Conservation (phyloP, 1,140 invertebrate species). For the Chionoecetes opilio region DNA sequence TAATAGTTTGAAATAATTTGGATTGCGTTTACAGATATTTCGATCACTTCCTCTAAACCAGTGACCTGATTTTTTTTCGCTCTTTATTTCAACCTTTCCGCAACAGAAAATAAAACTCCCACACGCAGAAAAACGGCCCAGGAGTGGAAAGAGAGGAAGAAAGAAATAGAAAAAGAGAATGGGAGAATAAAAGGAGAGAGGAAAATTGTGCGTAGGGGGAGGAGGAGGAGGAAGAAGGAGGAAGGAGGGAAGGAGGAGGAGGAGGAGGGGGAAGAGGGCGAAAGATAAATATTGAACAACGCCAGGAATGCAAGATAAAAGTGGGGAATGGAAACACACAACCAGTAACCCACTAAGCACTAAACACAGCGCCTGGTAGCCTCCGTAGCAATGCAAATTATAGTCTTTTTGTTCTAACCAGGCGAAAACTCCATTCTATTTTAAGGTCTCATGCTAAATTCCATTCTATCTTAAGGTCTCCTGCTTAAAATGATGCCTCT, state of each 20-base stretch:
- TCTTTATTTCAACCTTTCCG: no score
- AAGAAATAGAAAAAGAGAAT: background rate
- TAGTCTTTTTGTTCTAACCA: no score
- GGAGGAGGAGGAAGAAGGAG: background rate
- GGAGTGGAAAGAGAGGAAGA: background rate
- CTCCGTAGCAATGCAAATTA: no score
- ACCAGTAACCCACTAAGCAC: background rate
- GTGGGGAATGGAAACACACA: background rate
- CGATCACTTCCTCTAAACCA: background rate
- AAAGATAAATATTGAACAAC: conserved; percentile 25
- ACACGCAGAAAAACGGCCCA: background rate
- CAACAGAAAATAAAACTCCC: background rate
- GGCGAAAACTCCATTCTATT: no score
- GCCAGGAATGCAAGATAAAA: background rate
- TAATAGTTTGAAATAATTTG: no score
- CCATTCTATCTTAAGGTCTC: no score
- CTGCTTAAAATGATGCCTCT: no score
- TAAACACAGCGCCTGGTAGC: background rate
- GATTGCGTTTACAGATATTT: background rate
- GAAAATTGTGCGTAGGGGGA: background rate
- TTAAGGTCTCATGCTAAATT: no score
- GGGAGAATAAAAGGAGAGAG: background rate
- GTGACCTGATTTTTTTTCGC: background rate
- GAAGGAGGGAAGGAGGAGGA: background rate
- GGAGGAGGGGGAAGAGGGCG: background rate